Conservation (phyloP, 2,888 invertebrate species). For the Ichneumoninae sp. region DNA sequence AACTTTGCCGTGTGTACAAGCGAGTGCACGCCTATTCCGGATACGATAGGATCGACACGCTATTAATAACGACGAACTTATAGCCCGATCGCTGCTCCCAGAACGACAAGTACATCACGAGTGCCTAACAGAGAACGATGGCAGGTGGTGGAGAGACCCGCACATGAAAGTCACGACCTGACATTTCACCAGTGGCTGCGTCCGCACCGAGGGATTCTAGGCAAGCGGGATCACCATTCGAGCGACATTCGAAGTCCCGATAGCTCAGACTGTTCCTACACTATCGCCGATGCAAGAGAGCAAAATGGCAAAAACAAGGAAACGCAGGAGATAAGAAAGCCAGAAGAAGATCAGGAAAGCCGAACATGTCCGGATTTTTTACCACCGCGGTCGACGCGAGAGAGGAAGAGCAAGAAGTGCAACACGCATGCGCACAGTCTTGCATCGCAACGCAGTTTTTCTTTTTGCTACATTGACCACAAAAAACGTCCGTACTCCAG, state of each 20-base stretch:
- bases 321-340: not conserved
- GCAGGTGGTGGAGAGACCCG: conserved; percentile 79
- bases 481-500: not conserved
- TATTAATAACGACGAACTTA: conserved; percentile 82
- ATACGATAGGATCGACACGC: conserved; percentile 79
- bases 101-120: conserved; percentile 66
- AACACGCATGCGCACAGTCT: not conserved
- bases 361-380: not conserved
- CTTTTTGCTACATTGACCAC: no score
- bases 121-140: conserved; percentile 58
- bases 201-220: conserved; percentile 63
- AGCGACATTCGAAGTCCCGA: conserved; percentile 71
- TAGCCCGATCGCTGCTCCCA: conserved; percentile 80
- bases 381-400: no score
- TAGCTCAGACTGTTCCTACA: conserved; percentile 11
- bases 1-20: not conserved
- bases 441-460: not conserved
- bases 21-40: conserved; percentile 75
- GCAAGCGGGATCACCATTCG: conserved; percentile 27
- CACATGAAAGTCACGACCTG: conserved; percentile 83
- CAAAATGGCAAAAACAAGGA: not conserved
- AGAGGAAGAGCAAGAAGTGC: not conserved
- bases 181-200: conserved; percentile 80
- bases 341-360: not conserved
- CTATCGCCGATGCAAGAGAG: not conserved